Conservation (phyloP, 1,140 invertebrate genomes). For the Cylas formicarius region DNA sequence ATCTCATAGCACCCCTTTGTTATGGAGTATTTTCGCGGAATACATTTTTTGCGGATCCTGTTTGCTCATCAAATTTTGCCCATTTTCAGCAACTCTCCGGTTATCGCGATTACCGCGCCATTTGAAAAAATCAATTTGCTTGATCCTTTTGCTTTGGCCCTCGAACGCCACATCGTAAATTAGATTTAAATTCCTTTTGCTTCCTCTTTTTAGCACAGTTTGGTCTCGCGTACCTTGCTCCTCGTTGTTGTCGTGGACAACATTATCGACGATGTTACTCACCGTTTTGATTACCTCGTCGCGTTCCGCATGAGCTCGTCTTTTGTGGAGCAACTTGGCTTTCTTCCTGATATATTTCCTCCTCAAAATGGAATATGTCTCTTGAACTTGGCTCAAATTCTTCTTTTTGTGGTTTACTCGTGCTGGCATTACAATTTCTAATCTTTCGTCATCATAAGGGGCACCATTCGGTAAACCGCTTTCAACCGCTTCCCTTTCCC, state of each 20-base stretch:
- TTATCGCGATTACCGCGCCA: conserved; percentile 12
- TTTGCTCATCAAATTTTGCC: conserved; percentile 1
- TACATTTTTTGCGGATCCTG: conserved; percentile 12
- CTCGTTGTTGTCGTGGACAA: neutral
- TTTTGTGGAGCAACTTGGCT: neutral
- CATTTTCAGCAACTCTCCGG: neutral
- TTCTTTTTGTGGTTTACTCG: neutral
- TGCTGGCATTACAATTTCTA: neutral
- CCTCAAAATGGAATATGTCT: conserved; percentile 1
- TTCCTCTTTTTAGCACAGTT: neutral
- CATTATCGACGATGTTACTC: neutral
- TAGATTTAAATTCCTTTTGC: conserved; percentile 13
- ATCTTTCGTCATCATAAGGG: neutral
- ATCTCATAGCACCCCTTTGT: conserved; percentile 16
- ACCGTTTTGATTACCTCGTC: conserved; percentile 6
- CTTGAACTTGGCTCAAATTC: neutral
- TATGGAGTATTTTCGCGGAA: conserved; percentile 10
- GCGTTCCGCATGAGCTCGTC: neutral
- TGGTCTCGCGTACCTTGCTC: neutral
- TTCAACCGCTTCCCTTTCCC: conserved; percentile 8
- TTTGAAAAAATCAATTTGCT: conserved; percentile 11
- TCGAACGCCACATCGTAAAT: conserved; percentile 19
- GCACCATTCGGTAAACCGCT: neutral
- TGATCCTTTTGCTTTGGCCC: conserved; percentile 17
- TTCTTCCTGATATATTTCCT: conserved; percentile 10